Conservation (phyloP, 2,113 vertebrate species). For the Oryzias curvinotus region DNA sequence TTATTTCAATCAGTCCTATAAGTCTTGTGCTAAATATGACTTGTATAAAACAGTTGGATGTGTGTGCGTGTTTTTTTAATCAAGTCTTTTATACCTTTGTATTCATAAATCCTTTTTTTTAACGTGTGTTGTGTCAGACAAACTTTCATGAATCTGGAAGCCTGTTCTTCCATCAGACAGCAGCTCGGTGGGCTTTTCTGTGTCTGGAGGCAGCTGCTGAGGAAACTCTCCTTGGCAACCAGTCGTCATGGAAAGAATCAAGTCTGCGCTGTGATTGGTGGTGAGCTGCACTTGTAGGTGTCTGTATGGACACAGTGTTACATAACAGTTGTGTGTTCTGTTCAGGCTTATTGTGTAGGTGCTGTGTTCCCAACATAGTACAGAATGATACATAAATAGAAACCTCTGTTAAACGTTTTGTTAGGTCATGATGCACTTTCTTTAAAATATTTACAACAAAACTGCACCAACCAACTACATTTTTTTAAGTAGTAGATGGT, state of each 20-base stretch:
- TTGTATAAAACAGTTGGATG: no score
- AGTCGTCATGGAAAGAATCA: constrained; percentile 57
- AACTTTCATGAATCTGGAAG: background rate
- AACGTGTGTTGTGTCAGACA: background rate
- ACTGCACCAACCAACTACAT: no score
- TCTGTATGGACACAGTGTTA: constrained; percentile 10
- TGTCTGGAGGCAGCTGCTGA: constrained; percentile 30
- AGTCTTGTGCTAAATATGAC: no score
- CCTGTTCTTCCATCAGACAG: background rate
- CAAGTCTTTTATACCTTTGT: background rate
- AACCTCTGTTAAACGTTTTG: no score
- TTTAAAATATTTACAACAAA: no score
- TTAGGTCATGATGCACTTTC: no score
- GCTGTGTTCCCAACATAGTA: background rate
- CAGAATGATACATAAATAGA: background rate
- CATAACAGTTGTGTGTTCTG: background rate
- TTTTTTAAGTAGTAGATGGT: no score
- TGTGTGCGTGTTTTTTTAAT: no score
- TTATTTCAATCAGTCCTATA: no score
- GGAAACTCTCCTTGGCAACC: constrained; percentile 64
- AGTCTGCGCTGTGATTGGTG: constrained; percentile 50
- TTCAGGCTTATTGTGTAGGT: background rate
- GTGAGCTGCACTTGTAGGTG: constrained; percentile 35
- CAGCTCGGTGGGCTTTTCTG: constrained; percentile 1
- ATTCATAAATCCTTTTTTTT: background rate